Percentiles rank a stretch among this genome's conserved stretches.
phyloP scores from a whole-genome alignment of 2,888 invertebrate species.

The Xanthorhoe spadicearia region DNA sequence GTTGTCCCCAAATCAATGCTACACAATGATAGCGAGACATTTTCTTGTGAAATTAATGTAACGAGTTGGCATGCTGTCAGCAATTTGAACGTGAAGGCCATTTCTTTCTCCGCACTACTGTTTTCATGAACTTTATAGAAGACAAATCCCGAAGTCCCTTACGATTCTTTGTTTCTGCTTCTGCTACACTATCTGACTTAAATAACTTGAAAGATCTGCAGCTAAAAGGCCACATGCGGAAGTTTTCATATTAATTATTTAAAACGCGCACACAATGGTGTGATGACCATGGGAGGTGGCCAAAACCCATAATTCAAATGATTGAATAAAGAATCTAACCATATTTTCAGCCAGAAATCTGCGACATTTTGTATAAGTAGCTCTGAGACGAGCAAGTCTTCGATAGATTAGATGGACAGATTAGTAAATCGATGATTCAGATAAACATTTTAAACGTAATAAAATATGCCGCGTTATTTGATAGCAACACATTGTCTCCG shows the following conservation, averaged over 20 bases:
- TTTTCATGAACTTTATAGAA: slow-evolving; percentile 7
- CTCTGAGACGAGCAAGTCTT: neutral
- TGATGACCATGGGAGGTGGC: neutral
- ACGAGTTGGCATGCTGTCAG: slow-evolving; percentile 36
- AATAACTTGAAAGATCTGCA: neutral
- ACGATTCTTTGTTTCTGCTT: neutral
- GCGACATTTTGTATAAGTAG: neutral
- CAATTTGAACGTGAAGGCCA: slow-evolving; percentile 33
- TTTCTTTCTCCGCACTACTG: slow-evolving; percentile 33
- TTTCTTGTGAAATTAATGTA: slow-evolving; percentile 30
- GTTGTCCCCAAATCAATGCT: slow-evolving; percentile 56
- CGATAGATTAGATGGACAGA: neutral
- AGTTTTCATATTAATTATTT: neutral
- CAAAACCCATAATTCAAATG: neutral
- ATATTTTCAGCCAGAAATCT: neutral
- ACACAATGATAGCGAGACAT: slow-evolving; percentile 24
- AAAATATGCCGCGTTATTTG: neutral
- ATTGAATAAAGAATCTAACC: neutral
- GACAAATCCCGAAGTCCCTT: slow-evolving; percentile 11
- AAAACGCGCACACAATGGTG: neutral
- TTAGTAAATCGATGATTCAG: neutral
- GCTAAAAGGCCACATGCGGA: neutral
- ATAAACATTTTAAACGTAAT: neutral
- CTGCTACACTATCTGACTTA: neutral
- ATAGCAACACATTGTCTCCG: neutral